Evolutionary conservation across 2,888 invertebrate genomes (phyloP), one percentile per base, ranked within the genome.

Genomic region (Mythimna albipuncta): DNA sequence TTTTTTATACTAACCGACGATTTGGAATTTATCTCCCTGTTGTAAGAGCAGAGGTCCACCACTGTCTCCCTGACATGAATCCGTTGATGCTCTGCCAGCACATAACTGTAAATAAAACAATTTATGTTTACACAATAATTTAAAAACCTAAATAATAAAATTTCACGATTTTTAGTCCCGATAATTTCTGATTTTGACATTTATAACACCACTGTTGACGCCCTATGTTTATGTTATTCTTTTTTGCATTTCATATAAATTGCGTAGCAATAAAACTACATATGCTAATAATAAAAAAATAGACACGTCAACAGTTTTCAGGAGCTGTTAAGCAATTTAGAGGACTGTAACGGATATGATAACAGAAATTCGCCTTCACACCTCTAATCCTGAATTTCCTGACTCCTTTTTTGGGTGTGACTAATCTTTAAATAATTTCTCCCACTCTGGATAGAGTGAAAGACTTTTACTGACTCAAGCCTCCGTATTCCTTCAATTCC

Each of bases 61-160:
- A 85, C 98, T 98, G 92, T 98, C 98, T 0, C 98, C 98, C 93
- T 98, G 98, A 88, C 98, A 99, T 0, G 98, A 98, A 93, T 99
- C 98, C 89, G 98, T 97, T 9, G 97, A 97, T 4, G 98, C 98
- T 79, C 97, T 97, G 19, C 98, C 98, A 11, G 98, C 98, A 90
- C 98, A 99, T 73, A 98, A 91, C 96, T 96, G 87, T 16, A 92
- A 90, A 81, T n/a, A 72, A 72, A 19, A 47, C 2, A n/a, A 35
- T 26, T 61, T 10, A 59, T 52, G 7, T 62, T 67, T 19, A 64
- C 38, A 44, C 3, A 13, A 21, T 38, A 0, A 11, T 6, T 38
- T 10, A 44, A 44, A 44, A 44, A 35, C 13, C 6, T 10, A 16
- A 6, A n/a, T n/a, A 21, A n/a, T 21, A 6, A 6, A 50, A 19